Evolutionary conservation across 2,888 invertebrate genomes (phyloP), one percentile per base, ranked within the genome.

Genomic region (Vannuccia rotundouncinata): DNA sequence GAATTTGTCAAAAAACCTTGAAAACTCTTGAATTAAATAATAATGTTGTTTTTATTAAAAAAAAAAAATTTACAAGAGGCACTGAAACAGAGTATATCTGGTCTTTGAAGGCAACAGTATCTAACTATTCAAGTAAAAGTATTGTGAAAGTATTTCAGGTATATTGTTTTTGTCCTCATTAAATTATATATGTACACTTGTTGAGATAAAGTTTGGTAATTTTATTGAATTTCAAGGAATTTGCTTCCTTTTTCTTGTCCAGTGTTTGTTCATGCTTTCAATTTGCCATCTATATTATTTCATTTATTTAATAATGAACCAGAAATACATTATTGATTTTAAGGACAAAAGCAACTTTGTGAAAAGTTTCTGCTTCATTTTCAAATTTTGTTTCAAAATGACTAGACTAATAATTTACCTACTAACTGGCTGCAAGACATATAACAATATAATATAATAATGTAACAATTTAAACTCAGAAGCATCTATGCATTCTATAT

Each of bases 121-220:
- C 45, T 45, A 5, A 45, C 45, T 45, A 45, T 17, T 45, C 45
- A 45, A 45, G 45, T 45, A 45, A 45, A 10, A 45, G 45, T 66
- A 66, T 66, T 66, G 66, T 66, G 66, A 66, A 66, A 5, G 66
- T 66, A 66, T 66, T 66, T 66, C 66, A 66, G 66, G 66, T 66
- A 66, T 66, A 66, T 27, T 66, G 66, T 66, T 66, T 66, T 66
- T 66, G 66, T 66, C 10, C 13, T 66, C 13, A 66, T 66, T 13
- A 66, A 66, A 66, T 66, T 66, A 66, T 66, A 66, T 22, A 66
- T 66, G 17, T 66, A 66, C 66, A 66, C 66, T 66, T 17, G 66
- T 66, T 66, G 66, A 66, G 66, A 66, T 27, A 66, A 66, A 13
- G 66, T 66, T 66, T n/a, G 66, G 66, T 2, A 66, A 66, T 66